These are phyloP conservation scores for Ctenomys sociabilis DNA, from an alignment of 2,113 vertebrate genomes.

Conservation along the genomic window DNA sequence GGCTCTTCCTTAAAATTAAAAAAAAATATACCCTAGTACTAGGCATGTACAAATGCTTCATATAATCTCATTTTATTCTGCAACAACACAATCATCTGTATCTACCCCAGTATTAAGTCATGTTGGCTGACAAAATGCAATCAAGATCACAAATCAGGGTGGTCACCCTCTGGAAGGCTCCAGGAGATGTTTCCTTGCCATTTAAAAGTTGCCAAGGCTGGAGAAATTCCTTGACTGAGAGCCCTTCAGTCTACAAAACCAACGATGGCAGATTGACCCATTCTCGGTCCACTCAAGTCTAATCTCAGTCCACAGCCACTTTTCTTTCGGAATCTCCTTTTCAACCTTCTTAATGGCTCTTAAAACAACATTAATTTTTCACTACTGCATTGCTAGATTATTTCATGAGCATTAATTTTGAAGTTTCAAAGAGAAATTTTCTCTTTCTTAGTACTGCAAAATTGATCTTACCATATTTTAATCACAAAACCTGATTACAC, in stretches of 20 bases:
- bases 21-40: no score
- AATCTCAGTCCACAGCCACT: background rate
- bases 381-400: conserved; percentile 70
- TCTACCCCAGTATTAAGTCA: conserved; percentile 62
- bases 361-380: conserved; percentile 79
- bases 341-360: conserved; percentile 12
- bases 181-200: no score
- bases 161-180: background rate
- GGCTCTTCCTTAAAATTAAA: no score
- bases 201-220: background rate
- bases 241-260: background rate
- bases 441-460: background rate
- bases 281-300: background rate
- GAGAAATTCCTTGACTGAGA: background rate
- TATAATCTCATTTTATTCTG: conserved; percentile 27
- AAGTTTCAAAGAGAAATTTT: conserved; percentile 56
- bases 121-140: conserved; percentile 53
- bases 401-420: conserved; percentile 73
- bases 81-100: conserved; percentile 41
- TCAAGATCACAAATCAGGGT: conserved; percentile 6
- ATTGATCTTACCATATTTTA: conserved; percentile 57
- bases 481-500: conserved; percentile 58
- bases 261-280: background rate
- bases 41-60: background rate
- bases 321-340: background rate